Conservation (phyloP, 2,113 vertebrate genomes). For the Oreochromis spilurus region DNA sequence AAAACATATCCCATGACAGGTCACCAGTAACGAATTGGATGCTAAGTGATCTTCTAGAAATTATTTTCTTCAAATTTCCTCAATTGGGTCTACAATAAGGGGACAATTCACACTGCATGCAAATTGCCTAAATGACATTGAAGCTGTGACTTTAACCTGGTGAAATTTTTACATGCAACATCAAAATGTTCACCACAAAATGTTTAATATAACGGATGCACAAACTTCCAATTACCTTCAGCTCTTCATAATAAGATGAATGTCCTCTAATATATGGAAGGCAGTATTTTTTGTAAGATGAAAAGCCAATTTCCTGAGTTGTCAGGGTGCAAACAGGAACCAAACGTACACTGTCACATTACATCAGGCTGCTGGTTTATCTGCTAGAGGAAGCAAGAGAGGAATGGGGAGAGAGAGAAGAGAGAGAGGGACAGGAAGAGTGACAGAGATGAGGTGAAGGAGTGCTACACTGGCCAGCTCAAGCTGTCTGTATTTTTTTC, state of each 20-base stretch:
- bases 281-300: constrained; percentile 55
- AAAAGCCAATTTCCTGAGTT: constrained; percentile 69
- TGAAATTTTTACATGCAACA: not conserved
- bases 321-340: constrained; percentile 54
- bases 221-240: constrained; percentile 50
- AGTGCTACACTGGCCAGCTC: not conserved
- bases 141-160: not conserved
- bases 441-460: constrained; percentile 2
- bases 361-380: constrained; percentile 56
- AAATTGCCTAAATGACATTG: not conserved
- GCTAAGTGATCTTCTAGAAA: not conserved
- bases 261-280: constrained; percentile 50
- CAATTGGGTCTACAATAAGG: not conserved
- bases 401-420: not conserved
- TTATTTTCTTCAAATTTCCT: not conserved
- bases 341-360: constrained; percentile 58
- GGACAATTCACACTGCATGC: not conserved
- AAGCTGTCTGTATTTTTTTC: not conserved
- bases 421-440: not conserved
- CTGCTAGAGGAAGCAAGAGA: constrained; percentile 20
- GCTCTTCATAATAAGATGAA: constrained; percentile 58
- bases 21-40: not conserved
- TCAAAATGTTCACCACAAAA: not conserved
- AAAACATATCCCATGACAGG: not conserved
- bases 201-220: constrained; percentile 18